Evolutionary conservation across 2,888 invertebrate genomes (phyloP).

Genomic region (Pseudolycoriella hygida): DNA sequence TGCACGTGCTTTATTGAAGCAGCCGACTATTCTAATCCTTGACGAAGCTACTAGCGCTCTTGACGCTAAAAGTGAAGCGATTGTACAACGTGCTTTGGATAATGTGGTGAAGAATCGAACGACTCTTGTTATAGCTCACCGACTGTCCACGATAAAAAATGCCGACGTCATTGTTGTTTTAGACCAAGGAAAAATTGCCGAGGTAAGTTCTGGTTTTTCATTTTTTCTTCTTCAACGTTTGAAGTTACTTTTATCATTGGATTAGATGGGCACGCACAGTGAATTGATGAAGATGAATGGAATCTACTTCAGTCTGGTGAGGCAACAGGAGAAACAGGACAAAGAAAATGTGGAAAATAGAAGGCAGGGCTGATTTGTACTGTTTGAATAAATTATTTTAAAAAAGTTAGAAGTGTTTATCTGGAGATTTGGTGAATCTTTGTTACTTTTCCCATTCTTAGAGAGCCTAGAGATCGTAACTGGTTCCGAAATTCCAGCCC

Average conservation of each 20-base stretch:
- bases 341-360: constrained; percentile 7
- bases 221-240: background rate
- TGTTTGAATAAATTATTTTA: background rate
- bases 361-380: constrained; percentile 1
- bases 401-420: no score
- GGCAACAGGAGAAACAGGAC: constrained; percentile 46
- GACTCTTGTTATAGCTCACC: constrained; percentile 87
- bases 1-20: constrained; percentile 80
- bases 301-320: constrained; percentile 69
- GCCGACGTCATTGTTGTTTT: constrained; percentile 87
- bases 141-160: constrained; percentile 77
- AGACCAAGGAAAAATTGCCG: constrained; percentile 63
- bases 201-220: constrained; percentile 41
- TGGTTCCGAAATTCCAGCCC: no score
- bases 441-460: no score
- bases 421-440: no score
- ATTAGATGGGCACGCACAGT: constrained; percentile 74
- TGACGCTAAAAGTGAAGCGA: constrained; percentile 80
- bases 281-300: constrained; percentile 60
- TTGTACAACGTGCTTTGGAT: constrained; percentile 79
- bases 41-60: constrained; percentile 94
- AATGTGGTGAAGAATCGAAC: constrained; percentile 68
- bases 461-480: no score
- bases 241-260: constrained; percentile 8
- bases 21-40: constrained; percentile 70